Evolutionary conservation across 2,797 vertebrate genomes (phyloP).

Genomic region (Periparus ater): DNA sequence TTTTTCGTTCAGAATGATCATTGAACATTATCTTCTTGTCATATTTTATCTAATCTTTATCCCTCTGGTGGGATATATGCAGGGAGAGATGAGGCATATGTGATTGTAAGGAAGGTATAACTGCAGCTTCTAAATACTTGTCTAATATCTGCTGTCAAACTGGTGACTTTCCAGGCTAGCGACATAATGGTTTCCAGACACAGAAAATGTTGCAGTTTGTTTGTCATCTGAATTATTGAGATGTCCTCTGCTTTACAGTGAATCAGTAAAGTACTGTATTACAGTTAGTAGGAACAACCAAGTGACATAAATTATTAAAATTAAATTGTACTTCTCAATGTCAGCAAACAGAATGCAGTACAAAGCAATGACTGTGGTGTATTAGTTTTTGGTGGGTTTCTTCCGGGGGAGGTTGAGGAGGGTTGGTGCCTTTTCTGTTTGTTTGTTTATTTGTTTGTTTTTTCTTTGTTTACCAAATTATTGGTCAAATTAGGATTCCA

Average conservation of each 20-base stretch:
- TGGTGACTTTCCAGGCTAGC: background rate
- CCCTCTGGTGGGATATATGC: background rate
- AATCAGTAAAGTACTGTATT: background rate
- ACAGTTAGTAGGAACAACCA: background rate
- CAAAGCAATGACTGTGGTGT: background rate
- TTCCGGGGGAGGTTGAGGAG: fast-evolving
- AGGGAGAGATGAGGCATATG: background rate
- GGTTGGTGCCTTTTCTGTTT: background rate
- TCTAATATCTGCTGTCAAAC: background rate
- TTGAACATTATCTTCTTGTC: background rate
- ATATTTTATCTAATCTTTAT: background rate
- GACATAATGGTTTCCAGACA: background rate
- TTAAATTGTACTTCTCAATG: background rate
- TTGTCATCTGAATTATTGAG: background rate
- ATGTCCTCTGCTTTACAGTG: background rate
- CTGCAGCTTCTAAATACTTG: background rate
- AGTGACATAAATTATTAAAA: slow-evolving; percentile 11
- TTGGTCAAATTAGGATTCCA: background rate
- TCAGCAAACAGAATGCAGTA: background rate
- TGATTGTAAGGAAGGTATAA: background rate
- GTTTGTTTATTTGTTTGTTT: background rate
- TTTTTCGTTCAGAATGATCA: background rate
- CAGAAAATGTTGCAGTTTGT: background rate
- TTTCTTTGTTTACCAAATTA: background rate
- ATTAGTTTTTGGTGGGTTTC: background rate